Conservation (phyloP, 2,113 vertebrate genomes). For the Tupaia tana region DNA sequence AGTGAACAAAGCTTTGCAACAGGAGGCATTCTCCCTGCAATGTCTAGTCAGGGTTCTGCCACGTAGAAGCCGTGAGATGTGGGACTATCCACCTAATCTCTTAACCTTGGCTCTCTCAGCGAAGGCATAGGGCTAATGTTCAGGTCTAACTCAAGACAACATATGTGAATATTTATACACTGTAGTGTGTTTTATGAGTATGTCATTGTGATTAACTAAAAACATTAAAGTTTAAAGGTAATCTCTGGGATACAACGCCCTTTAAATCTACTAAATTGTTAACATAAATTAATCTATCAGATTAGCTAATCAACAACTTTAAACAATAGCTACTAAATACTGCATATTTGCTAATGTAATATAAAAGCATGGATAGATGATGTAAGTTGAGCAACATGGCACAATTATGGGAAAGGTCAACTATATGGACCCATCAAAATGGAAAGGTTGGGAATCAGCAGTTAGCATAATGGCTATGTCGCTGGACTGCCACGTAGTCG, state of each 20-base stretch:
- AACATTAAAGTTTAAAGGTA: not conserved
- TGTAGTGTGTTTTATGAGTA: not conserved
- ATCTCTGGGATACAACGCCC: not conserved
- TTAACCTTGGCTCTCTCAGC: not conserved
- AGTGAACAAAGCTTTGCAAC: not conserved
- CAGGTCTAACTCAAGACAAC: not conserved
- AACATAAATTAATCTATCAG: not conserved
- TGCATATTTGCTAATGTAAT: not conserved
- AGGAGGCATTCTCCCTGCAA: not conserved
- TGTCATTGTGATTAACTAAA: not conserved
- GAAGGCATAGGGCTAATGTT: not conserved
- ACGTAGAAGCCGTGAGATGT: not conserved
- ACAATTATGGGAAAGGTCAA: not conserved
- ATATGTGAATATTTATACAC: not conserved
- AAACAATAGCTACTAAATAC: not conserved
- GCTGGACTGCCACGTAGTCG: too few species aligned
- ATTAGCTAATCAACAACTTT: not conserved
- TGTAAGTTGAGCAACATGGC: not conserved
- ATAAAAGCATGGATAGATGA: not conserved
- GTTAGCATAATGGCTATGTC: too few species aligned
- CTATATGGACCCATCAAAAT: not conserved
- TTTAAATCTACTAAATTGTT: slow-evolving; percentile 12
- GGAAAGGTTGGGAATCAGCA: not conserved
- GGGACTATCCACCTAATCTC: not conserved
- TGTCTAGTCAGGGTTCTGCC: not conserved